Conservation (phyloP, 2,113 vertebrate species). For the Platichthys stellatus region DNA sequence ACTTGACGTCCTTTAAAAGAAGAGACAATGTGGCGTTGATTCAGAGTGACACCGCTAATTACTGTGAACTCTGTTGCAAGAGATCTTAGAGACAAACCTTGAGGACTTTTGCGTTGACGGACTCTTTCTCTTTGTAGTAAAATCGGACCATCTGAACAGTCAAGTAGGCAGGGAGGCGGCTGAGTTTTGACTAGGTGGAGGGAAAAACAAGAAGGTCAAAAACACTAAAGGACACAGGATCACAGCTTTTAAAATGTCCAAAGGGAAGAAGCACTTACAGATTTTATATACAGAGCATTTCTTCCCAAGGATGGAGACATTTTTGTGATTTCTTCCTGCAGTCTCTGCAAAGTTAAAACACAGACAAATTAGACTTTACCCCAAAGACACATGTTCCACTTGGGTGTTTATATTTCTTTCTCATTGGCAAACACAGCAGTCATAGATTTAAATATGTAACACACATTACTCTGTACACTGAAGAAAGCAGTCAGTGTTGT, state of each 20-base stretch:
- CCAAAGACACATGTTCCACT: not conserved
- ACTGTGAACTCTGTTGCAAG: not conserved
- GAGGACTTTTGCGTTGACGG: conserved; percentile 99
- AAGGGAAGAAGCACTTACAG: conserved; percentile 82
- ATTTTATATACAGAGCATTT: conserved; percentile 97
- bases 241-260: not conserved
- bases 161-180: conserved; percentile 94
- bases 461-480: not conserved
- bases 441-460: not conserved
- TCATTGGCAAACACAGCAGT: not conserved
- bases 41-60: not conserved
- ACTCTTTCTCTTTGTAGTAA: conserved; percentile 99
- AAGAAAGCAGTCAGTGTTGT: not conserved
- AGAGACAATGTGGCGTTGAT: not conserved
- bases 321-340: conserved; percentile 99
- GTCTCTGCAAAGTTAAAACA: conserved; percentile 83
- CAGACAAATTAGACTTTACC: not conserved
- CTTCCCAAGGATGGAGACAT: conserved; percentile 93
- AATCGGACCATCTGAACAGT: conserved; percentile 99
- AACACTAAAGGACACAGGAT: not conserved
- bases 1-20: conserved; percentile 92
- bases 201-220: not conserved
- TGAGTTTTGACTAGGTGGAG: conserved; percentile 90
- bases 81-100: conserved; percentile 82
- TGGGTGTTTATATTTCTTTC: not conserved